These are phyloP conservation scores for Propsilocerus akamusi DNA, from an alignment of 1,140 invertebrate species.

Conservation along the genomic window DNA sequence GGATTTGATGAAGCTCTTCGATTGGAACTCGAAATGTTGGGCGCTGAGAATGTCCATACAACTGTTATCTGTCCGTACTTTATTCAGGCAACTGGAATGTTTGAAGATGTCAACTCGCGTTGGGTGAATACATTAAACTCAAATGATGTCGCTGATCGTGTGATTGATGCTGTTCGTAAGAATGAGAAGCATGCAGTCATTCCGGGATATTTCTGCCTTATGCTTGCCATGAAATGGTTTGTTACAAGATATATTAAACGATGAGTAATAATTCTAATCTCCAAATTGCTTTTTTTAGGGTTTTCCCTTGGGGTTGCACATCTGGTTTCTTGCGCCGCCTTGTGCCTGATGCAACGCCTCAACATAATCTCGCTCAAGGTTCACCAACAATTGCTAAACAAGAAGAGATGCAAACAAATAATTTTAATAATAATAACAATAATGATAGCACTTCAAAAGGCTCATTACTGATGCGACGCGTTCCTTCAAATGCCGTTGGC, in stretches of 20 bases:
- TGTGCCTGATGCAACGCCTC: constrained; percentile 39
- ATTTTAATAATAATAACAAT: not conserved
- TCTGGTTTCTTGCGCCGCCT: constrained; percentile 40
- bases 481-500: not conserved
- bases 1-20: constrained; percentile 80
- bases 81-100: constrained; percentile 86
- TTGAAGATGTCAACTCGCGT: constrained; percentile 67
- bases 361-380: constrained; percentile 10
- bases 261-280: too few species aligned
- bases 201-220: constrained; percentile 45
- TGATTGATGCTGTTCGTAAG: constrained; percentile 61
- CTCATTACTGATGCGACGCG: not conserved
- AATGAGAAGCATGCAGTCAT: constrained; percentile 62
- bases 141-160: constrained; percentile 68
- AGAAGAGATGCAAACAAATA: not conserved
- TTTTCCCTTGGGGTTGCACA: constrained; percentile 44
- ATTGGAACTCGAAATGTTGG: constrained; percentile 48
- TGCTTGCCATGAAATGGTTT: constrained; percentile 52
- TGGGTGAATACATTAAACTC: constrained; percentile 67
- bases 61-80: constrained; percentile 88
- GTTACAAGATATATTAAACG: too few species aligned
- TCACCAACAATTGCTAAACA: not conserved
- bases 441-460: not conserved
- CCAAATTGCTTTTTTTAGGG: constrained; percentile 28
- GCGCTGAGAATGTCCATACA: constrained; percentile 57